Conservation (phyloP, 2,797 vertebrate species). For the Gorsachius magnificus region DNA sequence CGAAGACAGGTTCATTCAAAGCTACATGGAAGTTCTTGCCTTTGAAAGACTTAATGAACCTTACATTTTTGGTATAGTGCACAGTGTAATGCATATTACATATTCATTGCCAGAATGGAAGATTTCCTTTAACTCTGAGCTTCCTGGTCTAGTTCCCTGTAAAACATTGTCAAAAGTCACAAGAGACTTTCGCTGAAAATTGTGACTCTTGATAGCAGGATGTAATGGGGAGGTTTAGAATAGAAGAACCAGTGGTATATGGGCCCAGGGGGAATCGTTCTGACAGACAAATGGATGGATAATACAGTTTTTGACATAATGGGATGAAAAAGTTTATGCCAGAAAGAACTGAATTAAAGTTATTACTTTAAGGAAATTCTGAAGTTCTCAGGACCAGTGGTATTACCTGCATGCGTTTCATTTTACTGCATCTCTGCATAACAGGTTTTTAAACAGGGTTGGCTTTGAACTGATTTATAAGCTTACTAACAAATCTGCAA, state of each 20-base stretch:
- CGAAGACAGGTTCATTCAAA: slow-evolving; percentile 83
- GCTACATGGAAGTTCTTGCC: slow-evolving; percentile 75
- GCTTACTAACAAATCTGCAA: slow-evolving; percentile 58
- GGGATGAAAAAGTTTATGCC: slow-evolving; percentile 82
- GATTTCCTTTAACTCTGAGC: slow-evolving; percentile 83
- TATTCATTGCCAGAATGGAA: slow-evolving; percentile 83
- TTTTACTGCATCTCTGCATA: slow-evolving; percentile 64
- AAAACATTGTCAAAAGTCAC: slow-evolving; percentile 85
- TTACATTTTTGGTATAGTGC: slow-evolving; percentile 84
- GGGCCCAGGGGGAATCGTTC: slow-evolving; percentile 77
- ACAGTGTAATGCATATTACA: slow-evolving; percentile 82
- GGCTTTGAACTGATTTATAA: slow-evolving; percentile 54
- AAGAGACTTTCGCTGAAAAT: slow-evolving; percentile 80
- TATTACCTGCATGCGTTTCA: slow-evolving; percentile 57
- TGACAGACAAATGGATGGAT: slow-evolving; percentile 85
- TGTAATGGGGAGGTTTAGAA: slow-evolving; percentile 80
- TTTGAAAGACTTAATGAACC: slow-evolving; percentile 85
- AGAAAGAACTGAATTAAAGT: slow-evolving; percentile 83
- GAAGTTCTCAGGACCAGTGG: slow-evolving; percentile 73
- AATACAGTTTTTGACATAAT: slow-evolving; percentile 84
- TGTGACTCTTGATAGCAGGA: slow-evolving; percentile 82
- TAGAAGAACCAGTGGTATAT: slow-evolving; percentile 76
- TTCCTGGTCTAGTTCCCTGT: slow-evolving; percentile 81
- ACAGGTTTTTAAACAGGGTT: slow-evolving; percentile 65
- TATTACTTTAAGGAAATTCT: slow-evolving; percentile 79